Conservation (phyloP, 2,888 invertebrate genomes). For the Diploptera punctata region DNA sequence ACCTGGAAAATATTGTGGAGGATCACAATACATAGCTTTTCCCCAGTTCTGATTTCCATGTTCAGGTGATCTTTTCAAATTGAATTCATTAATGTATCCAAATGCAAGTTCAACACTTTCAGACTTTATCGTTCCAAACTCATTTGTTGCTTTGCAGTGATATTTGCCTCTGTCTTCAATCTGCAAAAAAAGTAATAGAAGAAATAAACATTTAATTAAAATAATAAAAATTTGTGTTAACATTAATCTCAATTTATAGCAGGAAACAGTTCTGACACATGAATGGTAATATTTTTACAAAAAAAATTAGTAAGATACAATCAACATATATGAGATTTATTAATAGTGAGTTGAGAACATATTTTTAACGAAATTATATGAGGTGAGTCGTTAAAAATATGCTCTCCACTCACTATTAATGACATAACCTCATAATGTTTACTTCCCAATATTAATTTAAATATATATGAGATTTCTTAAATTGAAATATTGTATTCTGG, state of each 20-base stretch:
- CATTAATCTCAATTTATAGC: background rate
- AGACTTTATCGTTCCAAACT: slow-evolving; percentile 86
- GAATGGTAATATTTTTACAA: too few species aligned
- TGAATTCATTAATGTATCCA: slow-evolving; percentile 89
- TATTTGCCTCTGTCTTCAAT: slow-evolving; percentile 84
- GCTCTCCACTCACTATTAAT: too few species aligned
- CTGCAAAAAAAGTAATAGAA: slow-evolving; percentile 50
- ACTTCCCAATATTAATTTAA: too few species aligned
- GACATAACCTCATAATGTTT: too few species aligned
- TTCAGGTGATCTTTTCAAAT: slow-evolving; percentile 83
- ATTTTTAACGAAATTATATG: too few species aligned
- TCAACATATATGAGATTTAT: too few species aligned
- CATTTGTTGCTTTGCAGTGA: slow-evolving; percentile 91
- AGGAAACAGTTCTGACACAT: too few species aligned
- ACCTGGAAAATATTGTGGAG: slow-evolving; percentile 89
- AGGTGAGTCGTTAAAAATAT: too few species aligned
- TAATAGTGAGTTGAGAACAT: too few species aligned
- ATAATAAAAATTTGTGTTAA: background rate
- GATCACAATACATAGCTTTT: slow-evolving; percentile 90
- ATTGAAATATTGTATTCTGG: too few species aligned
- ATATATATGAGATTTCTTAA: too few species aligned
- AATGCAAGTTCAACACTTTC: slow-evolving; percentile 88
- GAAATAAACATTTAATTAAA: slow-evolving; percentile 25
- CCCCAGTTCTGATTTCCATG: slow-evolving; percentile 92
- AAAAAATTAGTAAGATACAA: too few species aligned